phyloP scores from a whole-genome alignment of 2,113 vertebrate genomes.

The Tamias sibiricus region DNA sequence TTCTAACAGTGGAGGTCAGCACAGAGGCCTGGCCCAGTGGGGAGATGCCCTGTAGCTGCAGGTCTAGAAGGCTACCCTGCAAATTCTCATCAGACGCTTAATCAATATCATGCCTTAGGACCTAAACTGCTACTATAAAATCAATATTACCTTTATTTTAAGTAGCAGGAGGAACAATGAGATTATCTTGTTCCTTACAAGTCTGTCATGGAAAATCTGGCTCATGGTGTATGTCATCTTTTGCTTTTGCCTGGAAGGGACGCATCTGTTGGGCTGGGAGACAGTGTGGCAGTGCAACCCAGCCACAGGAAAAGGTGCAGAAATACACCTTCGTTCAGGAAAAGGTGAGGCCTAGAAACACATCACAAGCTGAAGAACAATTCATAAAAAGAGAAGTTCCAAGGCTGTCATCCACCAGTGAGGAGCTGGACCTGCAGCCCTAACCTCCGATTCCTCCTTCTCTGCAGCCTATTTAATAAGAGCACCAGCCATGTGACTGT shows the following conservation, averaged over 20 bases:
- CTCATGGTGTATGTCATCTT: slow-evolving; percentile 46
- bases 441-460: neutral
- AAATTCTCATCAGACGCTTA: slow-evolving; percentile 72
- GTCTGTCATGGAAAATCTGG: slow-evolving; percentile 66
- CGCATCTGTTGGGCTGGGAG: neutral
- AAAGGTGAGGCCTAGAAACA: neutral
- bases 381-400: neutral
- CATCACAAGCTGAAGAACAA: neutral
- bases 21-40: slow-evolving; percentile 38
- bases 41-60: slow-evolving; percentile 51
- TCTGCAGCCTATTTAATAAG: neutral
- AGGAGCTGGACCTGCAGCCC: neutral
- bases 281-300: neutral
- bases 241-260: slow-evolving; percentile 55
- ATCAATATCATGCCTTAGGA: slow-evolving; percentile 69
- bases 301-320: neutral
- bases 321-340: neutral
- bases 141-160: slow-evolving; percentile 71
- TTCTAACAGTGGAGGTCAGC: slow-evolving; percentile 35
- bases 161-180: slow-evolving; percentile 70
- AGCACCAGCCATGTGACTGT: neutral
- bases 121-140: slow-evolving; percentile 63
- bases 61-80: slow-evolving; percentile 59
- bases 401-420: neutral
- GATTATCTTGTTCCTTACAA: slow-evolving; percentile 73